Evolutionary conservation across 2,113 vertebrate species (phyloP).

Genomic region (Dipodomys merriami): DNA sequence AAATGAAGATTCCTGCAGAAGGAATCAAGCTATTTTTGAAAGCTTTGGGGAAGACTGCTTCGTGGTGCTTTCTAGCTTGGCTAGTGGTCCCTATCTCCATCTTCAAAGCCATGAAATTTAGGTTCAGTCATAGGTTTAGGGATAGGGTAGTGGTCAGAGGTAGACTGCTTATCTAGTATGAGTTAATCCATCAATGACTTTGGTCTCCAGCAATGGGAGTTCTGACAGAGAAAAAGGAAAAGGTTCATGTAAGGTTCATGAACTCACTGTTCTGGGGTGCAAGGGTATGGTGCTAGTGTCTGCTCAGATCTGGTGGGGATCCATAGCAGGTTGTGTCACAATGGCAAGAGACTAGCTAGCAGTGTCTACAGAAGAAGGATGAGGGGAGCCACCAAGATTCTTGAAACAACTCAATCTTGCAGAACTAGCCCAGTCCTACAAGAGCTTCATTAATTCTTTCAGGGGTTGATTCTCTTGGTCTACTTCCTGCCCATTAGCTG

Average conservation of each 20-base stretch:
- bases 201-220: no score
- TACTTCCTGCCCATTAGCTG: no score
- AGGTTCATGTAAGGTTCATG: neutral
- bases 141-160: neutral
- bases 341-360: neutral
- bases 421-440: neutral
- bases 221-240: no score
- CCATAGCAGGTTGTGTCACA: no score
- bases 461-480: neutral
- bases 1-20: neutral
- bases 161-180: neutral
- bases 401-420: neutral
- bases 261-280: neutral
- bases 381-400: neutral
- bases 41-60: neutral
- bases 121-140: neutral
- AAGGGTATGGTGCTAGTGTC: neutral
- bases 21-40: no score
- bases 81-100: neutral
- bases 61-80: neutral
- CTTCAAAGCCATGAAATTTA: neutral
- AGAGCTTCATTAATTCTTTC: neutral
- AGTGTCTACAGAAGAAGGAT: neutral
- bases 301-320: neutral
- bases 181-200: no score